Conservation (phyloP, 2,888 invertebrate genomes). For the Disparrhopalites patrizii region DNA sequence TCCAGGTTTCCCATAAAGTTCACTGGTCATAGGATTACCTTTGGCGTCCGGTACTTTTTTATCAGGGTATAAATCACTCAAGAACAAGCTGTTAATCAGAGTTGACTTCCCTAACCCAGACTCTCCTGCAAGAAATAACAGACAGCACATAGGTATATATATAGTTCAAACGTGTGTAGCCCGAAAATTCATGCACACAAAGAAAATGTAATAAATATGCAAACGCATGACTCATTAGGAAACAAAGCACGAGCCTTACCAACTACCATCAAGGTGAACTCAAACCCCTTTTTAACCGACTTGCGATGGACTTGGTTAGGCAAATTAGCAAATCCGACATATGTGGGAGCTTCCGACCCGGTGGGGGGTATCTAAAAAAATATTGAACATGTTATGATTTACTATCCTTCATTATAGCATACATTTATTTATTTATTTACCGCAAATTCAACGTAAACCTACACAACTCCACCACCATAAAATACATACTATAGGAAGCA, state of each 20-base stretch:
- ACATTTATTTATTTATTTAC: too few relatives aligned
- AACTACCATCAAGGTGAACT: constrained; percentile 95
- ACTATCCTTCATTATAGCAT: too few relatives aligned
- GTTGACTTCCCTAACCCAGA: constrained; percentile 94
- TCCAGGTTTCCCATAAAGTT: constrained; percentile 30
- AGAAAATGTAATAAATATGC: too few relatives aligned
- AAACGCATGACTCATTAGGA: too few relatives aligned
- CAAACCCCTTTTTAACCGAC: constrained; percentile 96
- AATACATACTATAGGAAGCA: too few relatives aligned
- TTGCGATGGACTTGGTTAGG: constrained; percentile 96
- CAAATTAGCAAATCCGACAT: constrained; percentile 89
- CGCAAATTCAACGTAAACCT: too few relatives aligned
- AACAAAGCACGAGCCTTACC: too few relatives aligned
- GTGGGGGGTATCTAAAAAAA: background rate
- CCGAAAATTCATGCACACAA: constrained; percentile 32
- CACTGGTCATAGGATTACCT: constrained; percentile 32
- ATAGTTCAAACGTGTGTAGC: background rate
- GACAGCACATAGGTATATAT: too few relatives aligned
- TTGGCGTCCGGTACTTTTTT: constrained; percentile 53
- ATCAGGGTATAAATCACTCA: constrained; percentile 93
- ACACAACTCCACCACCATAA: too few relatives aligned
- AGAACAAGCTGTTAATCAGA: constrained; percentile 86
- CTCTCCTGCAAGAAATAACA: constrained; percentile 55
- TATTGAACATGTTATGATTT: background rate
- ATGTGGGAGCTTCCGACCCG: constrained; percentile 51